Evolutionary conservation across 2,113 vertebrate species (phyloP).

Genomic region (Sterna hirundo): DNA sequence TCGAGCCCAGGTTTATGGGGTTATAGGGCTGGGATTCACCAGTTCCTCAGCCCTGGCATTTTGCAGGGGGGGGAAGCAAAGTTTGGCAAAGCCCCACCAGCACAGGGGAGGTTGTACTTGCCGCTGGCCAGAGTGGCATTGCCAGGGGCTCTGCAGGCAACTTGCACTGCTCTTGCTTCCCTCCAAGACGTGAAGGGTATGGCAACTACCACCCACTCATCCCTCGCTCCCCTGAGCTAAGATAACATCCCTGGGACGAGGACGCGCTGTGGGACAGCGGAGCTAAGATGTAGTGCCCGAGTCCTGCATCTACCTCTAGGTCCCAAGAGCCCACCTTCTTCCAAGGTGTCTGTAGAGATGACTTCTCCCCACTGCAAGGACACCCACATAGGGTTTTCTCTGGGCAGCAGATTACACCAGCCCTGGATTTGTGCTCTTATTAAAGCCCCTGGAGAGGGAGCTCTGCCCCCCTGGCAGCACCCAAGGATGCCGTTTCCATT

Average conservation of each 20-base stretch:
- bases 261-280: background rate
- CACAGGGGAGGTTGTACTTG: background rate
- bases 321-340: background rate
- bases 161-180: background rate
- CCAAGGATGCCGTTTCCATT: background rate
- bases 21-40: background rate
- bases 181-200: accelerated
- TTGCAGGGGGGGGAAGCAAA: background rate
- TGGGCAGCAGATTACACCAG: background rate
- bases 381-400: background rate
- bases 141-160: background rate
- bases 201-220: background rate
- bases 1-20: accelerated
- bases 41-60: accelerated
- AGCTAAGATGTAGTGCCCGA: background rate
- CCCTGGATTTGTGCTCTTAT: background rate
- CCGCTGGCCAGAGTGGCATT: accelerated
- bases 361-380: background rate
- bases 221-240: background rate
- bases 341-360: background rate
- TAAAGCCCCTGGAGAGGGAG: background rate
- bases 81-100: background rate
- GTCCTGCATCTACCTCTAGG: background rate
- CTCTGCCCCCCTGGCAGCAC: background rate
- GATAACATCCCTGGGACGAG: accelerated